Evolutionary conservation across 2,888 invertebrate genomes (phyloP).

Genomic region (Uloborus plumipes): DNA sequence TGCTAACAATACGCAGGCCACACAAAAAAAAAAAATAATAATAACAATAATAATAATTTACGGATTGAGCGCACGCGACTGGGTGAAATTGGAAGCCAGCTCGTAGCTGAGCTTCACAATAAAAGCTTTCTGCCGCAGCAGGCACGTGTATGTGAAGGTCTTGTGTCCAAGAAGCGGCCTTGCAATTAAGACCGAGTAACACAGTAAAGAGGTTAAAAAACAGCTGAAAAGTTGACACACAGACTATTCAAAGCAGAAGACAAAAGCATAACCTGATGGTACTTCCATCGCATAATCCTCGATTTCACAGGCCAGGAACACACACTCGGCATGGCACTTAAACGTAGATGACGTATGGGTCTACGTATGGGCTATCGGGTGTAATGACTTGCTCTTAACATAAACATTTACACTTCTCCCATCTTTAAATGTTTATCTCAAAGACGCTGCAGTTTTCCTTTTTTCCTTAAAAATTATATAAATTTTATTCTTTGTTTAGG

Average conservation of each 20-base stretch:
- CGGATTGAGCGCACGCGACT: slow-evolving; percentile 20
- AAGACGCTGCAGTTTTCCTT: slow-evolving; percentile 3
- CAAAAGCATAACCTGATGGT: background rate
- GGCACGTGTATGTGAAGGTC: slow-evolving; percentile 9
- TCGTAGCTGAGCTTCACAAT: slow-evolving; percentile 21
- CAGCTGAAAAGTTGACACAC: no score
- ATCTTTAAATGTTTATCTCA: background rate
- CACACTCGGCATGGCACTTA: slow-evolving; percentile 1
- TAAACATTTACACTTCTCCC: slow-evolving; percentile 6
- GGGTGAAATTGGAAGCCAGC: slow-evolving; percentile 18
- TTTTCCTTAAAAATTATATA: no score
- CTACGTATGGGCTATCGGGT: background rate
- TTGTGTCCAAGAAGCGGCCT: background rate
- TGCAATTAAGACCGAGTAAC: slow-evolving; percentile 10
- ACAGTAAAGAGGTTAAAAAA: slow-evolving; percentile 2
- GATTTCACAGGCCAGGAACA: background rate
- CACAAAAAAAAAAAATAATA: background rate
- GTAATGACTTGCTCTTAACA: background rate
- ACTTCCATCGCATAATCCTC: background rate
- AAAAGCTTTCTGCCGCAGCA: slow-evolving; percentile 15
- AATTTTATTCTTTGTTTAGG: no score
- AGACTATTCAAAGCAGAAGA: background rate
- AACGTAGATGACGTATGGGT: slow-evolving; percentile 5
- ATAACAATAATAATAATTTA: slow-evolving; percentile 12
- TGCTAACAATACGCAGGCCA: no score